Conservation (phyloP, 2,888 invertebrate species). For the Cosmopolites sordidus region DNA sequence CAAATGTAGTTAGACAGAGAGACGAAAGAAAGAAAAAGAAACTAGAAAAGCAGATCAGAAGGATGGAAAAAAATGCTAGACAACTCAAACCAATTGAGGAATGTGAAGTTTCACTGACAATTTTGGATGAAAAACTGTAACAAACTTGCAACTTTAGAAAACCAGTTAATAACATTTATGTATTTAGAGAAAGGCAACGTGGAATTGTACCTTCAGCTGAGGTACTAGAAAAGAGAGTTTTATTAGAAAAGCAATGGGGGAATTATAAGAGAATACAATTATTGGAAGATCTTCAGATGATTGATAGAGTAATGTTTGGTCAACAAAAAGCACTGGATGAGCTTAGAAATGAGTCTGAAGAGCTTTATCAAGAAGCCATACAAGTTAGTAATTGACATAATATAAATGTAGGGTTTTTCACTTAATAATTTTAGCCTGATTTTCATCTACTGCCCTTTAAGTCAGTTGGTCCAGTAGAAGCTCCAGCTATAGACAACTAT, state of each 20-base stretch:
- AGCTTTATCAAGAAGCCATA: conserved; percentile 82
- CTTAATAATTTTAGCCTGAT: conserved; percentile 69
- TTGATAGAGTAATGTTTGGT: conserved; percentile 63
- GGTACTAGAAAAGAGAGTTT: conserved; percentile 59
- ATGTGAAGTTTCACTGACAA: conserved; percentile 65
- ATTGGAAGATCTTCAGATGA: conserved; percentile 60
- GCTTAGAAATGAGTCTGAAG: conserved; percentile 75
- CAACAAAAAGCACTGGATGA: conserved; percentile 78
- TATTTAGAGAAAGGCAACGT: conserved; percentile 53
- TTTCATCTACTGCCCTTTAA: conserved; percentile 63
- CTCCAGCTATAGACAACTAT: conserved; percentile 79
- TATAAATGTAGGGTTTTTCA: too few relatives aligned
- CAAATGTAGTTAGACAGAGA: conserved; percentile 70
- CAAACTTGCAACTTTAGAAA: too few relatives aligned
- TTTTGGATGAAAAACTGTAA: conserved; percentile 65
- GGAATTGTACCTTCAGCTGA: conserved; percentile 53
- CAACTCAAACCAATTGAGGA: conserved; percentile 91
- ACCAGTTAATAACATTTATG: too few relatives aligned
- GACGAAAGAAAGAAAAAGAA: conserved; percentile 79
- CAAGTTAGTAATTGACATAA: conserved; percentile 54
- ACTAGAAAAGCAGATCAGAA: conserved; percentile 81
- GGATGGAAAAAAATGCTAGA: conserved; percentile 72
- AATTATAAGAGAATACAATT: conserved; percentile 63
- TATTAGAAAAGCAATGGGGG: conserved; percentile 73
- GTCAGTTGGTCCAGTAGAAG: conserved; percentile 70